Conservation (phyloP, 2,888 invertebrate genomes). For the Ochlodes sylvanus region DNA sequence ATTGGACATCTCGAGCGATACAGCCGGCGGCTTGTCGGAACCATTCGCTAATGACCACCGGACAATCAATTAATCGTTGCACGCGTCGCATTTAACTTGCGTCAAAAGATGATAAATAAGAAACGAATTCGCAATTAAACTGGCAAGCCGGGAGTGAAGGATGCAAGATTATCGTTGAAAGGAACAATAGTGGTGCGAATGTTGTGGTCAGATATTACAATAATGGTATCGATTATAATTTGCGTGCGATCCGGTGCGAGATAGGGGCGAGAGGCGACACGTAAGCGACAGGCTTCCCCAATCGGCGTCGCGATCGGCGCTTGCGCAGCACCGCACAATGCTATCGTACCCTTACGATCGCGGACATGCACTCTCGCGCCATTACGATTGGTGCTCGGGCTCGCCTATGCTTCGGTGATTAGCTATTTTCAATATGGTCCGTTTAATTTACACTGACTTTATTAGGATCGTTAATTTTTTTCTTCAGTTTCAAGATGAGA, state of each 20-base stretch:
- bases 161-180: constrained; percentile 50
- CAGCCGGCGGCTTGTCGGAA: constrained; percentile 55
- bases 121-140: constrained; percentile 41
- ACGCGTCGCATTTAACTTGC: constrained; percentile 29
- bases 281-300: constrained; percentile 80
- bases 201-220: constrained; percentile 81
- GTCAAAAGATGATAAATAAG: constrained; percentile 12
- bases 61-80: constrained; percentile 51
- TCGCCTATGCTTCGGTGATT: constrained; percentile 69
- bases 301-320: constrained; percentile 80
- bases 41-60: constrained; percentile 55
- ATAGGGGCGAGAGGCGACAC: constrained; percentile 78
- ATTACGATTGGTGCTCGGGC: constrained; percentile 76
- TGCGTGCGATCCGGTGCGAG: constrained; percentile 81
- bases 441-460: constrained; percentile 35
- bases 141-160: constrained; percentile 33
- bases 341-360: constrained; percentile 80
- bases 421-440: constrained; percentile 60
- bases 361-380: constrained; percentile 77
- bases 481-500: background rate
- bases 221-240: constrained; percentile 86
- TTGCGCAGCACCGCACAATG: constrained; percentile 76
- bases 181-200: constrained; percentile 78
- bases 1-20: constrained; percentile 57
- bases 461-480: constrained; percentile 36